phyloP scores from a whole-genome alignment of 2,888 invertebrate genomes.

The Thelaira solivaga region DNA sequence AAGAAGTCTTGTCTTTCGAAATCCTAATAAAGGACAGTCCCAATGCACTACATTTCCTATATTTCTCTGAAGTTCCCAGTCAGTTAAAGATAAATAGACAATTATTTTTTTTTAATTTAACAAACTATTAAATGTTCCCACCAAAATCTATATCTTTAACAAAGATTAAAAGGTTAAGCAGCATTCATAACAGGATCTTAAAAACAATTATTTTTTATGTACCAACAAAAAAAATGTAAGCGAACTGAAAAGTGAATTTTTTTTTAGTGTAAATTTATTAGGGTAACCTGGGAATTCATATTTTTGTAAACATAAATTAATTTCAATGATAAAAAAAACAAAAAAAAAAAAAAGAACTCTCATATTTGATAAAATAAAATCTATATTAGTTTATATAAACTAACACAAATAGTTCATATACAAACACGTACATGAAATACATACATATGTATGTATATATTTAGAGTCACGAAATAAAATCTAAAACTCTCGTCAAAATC shows the following conservation, averaged over 20 bases:
- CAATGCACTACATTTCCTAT: no score
- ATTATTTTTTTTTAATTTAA: no score
- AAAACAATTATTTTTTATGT: not conserved
- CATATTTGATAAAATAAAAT: not conserved
- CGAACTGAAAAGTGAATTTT: not conserved
- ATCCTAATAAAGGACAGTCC: no score
- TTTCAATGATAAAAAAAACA: no score
- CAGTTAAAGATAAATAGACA: no score
- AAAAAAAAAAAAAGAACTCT: conserved; percentile 4
- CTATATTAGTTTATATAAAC: not conserved
- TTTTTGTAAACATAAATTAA: not conserved
- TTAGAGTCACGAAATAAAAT: conserved; percentile 14
- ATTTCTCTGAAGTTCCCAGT: no score
- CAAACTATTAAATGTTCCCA: no score
- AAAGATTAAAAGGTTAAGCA: not conserved
- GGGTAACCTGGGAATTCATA: conserved; percentile 12
- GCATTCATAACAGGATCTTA: not conserved
- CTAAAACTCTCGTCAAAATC: conserved; percentile 15
- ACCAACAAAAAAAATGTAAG: conserved; percentile 26
- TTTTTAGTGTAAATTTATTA: conserved; percentile 10
- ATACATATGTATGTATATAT: not conserved
- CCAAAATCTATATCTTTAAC: no score
- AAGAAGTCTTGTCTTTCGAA: no score
- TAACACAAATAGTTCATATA: not conserved
- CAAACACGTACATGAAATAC: not conserved